phyloP scores from a whole-genome alignment of 2,888 invertebrate species.

The Scelioninae gen. 2 region DNA sequence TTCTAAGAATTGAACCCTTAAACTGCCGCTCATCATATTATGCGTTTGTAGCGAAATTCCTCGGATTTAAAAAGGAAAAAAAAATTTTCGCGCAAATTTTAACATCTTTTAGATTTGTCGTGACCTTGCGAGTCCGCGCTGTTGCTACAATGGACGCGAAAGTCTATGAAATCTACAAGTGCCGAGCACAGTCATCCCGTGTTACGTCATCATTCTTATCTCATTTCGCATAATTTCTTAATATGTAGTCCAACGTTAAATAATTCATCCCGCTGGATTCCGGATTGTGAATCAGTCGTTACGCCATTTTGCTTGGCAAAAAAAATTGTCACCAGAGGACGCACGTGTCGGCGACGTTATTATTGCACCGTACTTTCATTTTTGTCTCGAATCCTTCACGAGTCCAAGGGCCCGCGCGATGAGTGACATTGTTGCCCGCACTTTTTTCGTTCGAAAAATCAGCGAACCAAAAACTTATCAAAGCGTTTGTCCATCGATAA shows the following conservation, averaged over 20 bases:
- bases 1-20: constrained; percentile 27
- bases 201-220: constrained; percentile 22
- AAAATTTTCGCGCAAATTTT: constrained; percentile 40
- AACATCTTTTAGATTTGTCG: constrained; percentile 24
- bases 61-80: too few relatives aligned
- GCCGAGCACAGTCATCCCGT: too few relatives aligned
- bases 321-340: too few relatives aligned
- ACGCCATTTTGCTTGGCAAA: too few relatives aligned
- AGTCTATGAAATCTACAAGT: too few relatives aligned
- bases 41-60: too few relatives aligned
- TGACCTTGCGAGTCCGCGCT: too few relatives aligned
- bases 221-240: constrained; percentile 25
- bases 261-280: constrained; percentile 12
- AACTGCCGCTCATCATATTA: too few relatives aligned
- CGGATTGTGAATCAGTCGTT: constrained; percentile 3
- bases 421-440: constrained; percentile 35
- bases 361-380: constrained; percentile 35
- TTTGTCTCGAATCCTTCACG: constrained; percentile 40
- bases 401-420: constrained; percentile 38
- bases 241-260: constrained; percentile 24
- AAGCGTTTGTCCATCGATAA: too few relatives aligned
- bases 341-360: too few relatives aligned
- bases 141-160: too few relatives aligned
- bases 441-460: constrained; percentile 36
- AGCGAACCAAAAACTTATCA: constrained; percentile 29